phyloP scores from a whole-genome alignment of 2,888 invertebrate genomes.

The Rhaphigaster nebulosa region DNA sequence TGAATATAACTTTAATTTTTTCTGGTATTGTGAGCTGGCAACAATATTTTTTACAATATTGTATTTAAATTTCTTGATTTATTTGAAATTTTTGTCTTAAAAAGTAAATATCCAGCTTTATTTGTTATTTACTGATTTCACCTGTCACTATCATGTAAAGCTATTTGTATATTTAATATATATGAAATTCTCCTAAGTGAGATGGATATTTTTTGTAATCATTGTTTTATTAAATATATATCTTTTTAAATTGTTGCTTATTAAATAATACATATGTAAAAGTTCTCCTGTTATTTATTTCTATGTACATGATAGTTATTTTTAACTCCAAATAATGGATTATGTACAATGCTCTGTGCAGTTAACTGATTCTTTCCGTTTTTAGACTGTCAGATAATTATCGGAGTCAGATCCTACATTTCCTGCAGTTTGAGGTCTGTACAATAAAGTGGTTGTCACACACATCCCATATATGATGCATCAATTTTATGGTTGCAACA shows the following conservation, averaged over 20 bases:
- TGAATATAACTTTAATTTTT: neutral
- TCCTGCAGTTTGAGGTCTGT: too few species aligned
- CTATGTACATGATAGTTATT: neutral
- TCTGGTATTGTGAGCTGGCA: neutral
- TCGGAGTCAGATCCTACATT: too few species aligned
- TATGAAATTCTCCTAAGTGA: neutral
- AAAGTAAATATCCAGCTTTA: neutral
- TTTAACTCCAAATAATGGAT: neutral
- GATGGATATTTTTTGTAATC: slow-evolving; percentile 18
- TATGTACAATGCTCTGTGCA: neutral
- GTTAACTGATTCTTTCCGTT: neutral
- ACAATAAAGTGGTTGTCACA: too few species aligned
- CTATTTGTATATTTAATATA: neutral
- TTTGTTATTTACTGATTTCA: neutral
- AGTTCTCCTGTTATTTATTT: neutral
- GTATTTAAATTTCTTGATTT: neutral
- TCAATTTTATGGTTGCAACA: too few species aligned
- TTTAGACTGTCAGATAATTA: too few species aligned
- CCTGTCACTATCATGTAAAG: neutral
- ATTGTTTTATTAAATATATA: slow-evolving; percentile 36
- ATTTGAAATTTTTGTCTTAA: neutral
- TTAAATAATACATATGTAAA: neutral
- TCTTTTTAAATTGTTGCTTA: neutral
- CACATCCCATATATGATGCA: too few species aligned
- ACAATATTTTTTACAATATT: neutral